phyloP scores from a whole-genome alignment of 2,113 vertebrate genomes.

The Hemiscyllium ocellatum region DNA sequence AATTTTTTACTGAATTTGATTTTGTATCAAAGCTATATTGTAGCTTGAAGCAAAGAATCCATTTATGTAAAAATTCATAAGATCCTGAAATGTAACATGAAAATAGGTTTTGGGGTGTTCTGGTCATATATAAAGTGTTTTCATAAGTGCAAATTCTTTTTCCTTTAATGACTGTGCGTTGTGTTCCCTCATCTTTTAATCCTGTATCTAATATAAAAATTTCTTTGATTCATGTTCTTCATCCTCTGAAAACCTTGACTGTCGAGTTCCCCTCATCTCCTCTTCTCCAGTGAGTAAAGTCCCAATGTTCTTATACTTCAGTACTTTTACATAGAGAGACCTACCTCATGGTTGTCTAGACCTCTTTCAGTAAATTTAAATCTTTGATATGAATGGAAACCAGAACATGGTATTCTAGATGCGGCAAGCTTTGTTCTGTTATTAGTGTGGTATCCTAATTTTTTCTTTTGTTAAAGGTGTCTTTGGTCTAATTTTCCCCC shows the following conservation, averaged over 20 bases:
- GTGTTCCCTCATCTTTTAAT: background rate
- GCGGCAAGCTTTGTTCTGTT: no score
- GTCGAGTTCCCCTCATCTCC: no score
- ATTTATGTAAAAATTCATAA: background rate
- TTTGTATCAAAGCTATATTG: background rate
- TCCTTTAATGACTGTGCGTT: background rate
- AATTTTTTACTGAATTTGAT: background rate
- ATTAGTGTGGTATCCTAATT: background rate
- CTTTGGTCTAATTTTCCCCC: background rate
- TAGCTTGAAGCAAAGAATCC: background rate
- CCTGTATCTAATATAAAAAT: background rate
- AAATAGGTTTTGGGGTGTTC: background rate
- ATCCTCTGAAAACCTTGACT: no score
- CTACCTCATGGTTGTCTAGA: background rate
- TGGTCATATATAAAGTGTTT: background rate
- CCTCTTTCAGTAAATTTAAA: background rate
- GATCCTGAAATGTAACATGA: background rate
- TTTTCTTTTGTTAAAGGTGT: background rate
- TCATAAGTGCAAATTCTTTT: background rate
- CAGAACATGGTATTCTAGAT: background rate
- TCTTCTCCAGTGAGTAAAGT: no score
- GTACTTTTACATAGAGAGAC: background rate
- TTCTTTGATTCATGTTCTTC: background rate
- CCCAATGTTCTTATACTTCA: no score
- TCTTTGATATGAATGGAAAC: background rate